Conservation (phyloP, 1,140 invertebrate species). For the Contarinia nasturtii region DNA sequence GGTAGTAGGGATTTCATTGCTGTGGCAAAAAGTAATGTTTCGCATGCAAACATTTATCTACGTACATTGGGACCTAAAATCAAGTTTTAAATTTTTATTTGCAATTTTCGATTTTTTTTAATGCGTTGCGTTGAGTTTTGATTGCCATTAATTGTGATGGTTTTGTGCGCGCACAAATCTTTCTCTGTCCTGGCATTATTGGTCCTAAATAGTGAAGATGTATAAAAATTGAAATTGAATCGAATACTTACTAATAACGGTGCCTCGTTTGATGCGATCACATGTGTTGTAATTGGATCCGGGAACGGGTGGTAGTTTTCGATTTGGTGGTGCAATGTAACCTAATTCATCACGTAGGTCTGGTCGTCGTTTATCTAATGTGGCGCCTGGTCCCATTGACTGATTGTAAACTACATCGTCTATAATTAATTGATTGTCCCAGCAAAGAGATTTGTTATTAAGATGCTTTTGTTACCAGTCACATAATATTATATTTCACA, state of each 20-base stretch:
- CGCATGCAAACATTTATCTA: no score
- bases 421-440: conserved; percentile 30
- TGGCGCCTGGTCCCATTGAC: conserved; percentile 48
- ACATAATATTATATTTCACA: not conserved
- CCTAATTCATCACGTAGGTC: conserved; percentile 74
- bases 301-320: conserved; percentile 75
- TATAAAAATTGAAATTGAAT: conserved; percentile 6
- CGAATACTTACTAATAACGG: conserved; percentile 63
- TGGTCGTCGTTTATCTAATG: conserved; percentile 63
- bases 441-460: conserved; percentile 21
- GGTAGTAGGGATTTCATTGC: no score
- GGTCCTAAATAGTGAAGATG: no score
- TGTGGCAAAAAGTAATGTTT: no score
- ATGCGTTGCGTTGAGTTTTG: no score
- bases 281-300: conserved; percentile 85
- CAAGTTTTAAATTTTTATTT: no score
- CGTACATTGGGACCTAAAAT: no score
- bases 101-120: no score
- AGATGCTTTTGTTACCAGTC: conserved; percentile 22
- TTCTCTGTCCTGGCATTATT: no score
- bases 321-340: conserved; percentile 79
- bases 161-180: no score
- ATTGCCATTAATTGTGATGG: no score
- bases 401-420: conserved; percentile 81
- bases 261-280: conserved; percentile 81